A percentile compares a stretch with the other conserved stretches of the same genome.
Conservation (phyloP, 2,113 vertebrate genomes). For the Petrocephalus microphthalmus region DNA sequence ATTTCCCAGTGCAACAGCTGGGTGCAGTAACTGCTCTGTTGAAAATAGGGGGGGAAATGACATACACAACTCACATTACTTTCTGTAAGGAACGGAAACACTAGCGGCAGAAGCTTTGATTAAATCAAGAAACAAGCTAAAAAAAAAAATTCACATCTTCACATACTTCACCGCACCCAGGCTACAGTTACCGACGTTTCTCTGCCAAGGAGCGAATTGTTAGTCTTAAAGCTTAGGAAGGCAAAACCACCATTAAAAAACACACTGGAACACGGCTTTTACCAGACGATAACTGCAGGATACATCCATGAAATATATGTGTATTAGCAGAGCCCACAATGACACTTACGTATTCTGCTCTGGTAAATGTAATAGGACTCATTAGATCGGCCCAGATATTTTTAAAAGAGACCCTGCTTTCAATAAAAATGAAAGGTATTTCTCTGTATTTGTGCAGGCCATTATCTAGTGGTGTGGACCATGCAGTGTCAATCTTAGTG, state of each 20-base stretch:
- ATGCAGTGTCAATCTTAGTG: not conserved
- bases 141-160: not conserved
- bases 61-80: not conserved
- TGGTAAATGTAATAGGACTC: not conserved
- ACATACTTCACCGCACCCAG: not conserved
- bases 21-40: not conserved
- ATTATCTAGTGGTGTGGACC: not conserved
- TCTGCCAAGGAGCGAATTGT: not conserved
- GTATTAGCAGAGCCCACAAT: not conserved
- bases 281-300: not conserved
- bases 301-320: not conserved
- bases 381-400: not conserved
- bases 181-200: not conserved
- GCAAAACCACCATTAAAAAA: not conserved
- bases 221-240: not conserved
- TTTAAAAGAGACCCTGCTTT: not conserved
- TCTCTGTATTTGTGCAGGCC: not conserved
- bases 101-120: not conserved
- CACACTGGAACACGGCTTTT: not conserved
- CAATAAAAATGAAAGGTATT: not conserved
- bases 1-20: not conserved
- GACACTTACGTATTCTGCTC: not conserved
- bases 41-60: not conserved
- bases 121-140: not conserved
- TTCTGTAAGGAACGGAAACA: not conserved